A percentile compares a stretch with the other conserved stretches of the same genome.
Evolutionary conservation across 2,113 vertebrate genomes (phyloP).

Genomic region (Callopanchax toddi): DNA sequence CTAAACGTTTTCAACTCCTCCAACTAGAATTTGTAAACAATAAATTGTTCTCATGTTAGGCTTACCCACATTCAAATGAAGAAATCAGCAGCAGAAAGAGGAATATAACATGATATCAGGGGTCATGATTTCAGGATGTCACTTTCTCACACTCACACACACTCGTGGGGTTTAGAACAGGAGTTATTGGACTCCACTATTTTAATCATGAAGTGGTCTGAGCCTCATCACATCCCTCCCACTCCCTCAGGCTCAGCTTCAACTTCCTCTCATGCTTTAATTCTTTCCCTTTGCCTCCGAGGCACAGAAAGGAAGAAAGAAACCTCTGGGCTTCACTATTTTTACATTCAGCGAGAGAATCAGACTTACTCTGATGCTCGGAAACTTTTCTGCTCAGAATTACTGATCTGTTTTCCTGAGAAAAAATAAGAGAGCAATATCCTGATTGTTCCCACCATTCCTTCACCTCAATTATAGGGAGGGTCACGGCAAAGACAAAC

Average conservation of each 20-base stretch:
- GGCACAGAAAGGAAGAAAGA: neutral
- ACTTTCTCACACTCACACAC: neutral
- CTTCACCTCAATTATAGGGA: conserved; percentile 51
- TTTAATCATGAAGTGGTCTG: conserved; percentile 40
- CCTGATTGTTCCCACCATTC: conserved; percentile 1
- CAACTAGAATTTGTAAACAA: no score
- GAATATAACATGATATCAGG: no score
- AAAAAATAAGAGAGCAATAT: neutral
- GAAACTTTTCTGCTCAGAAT: conserved; percentile 36
- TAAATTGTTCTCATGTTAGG: no score
- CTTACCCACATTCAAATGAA: no score
- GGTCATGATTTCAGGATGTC: conserved; percentile 1
- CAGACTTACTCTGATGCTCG: neutral
- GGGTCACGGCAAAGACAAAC: conserved; percentile 47
- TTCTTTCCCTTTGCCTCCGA: conserved; percentile 11
- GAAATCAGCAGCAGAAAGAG: neutral
- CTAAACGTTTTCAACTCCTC: no score
- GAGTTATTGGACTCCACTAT: conserved; percentile 22
- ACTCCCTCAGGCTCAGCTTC: conserved; percentile 15
- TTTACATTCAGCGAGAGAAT: conserved; percentile 16
- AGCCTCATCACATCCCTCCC: conserved; percentile 19
- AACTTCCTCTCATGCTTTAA: conserved; percentile 13
- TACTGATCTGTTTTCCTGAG: conserved; percentile 26
- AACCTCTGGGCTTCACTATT: neutral
- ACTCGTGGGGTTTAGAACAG: neutral